Conservation (phyloP, 2,888 invertebrate species). For the Coleophora flavipennella region DNA sequence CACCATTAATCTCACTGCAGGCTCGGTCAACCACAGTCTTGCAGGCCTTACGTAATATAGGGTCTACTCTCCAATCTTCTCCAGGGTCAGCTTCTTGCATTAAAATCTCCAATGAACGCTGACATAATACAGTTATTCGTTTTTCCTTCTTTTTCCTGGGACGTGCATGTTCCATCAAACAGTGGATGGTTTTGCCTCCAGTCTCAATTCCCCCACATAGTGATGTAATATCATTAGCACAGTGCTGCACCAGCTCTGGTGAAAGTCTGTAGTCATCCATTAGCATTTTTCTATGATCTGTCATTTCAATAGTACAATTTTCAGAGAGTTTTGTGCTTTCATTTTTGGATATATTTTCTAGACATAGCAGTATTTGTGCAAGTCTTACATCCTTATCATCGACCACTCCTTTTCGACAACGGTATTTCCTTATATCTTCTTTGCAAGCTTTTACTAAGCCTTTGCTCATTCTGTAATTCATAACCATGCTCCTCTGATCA, state of each 20-base stretch:
- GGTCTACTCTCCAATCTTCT: conserved; percentile 96
- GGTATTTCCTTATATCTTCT: conserved; percentile 88
- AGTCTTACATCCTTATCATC: conserved; percentile 88
- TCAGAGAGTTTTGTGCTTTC: conserved; percentile 81
- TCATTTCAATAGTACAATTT: conserved; percentile 91
- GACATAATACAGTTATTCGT: conserved; percentile 79
- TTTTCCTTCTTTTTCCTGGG: conserved; percentile 75
- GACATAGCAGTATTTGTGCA: conserved; percentile 92
- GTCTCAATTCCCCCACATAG: conserved; percentile 83
- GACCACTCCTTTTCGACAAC: conserved; percentile 86
- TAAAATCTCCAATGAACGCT: conserved; percentile 83
- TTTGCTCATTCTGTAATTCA: conserved; percentile 92
- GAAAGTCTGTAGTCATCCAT: conserved; percentile 95
- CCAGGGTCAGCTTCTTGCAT: conserved; percentile 93
- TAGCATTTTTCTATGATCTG: conserved; percentile 90
- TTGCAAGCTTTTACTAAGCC: conserved; percentile 91
- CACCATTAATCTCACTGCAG: conserved; percentile 81
- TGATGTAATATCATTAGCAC: conserved; percentile 85
- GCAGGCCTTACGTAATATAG: conserved; percentile 88
- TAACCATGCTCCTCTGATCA: conserved; percentile 89
- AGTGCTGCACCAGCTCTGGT: conserved; percentile 91
- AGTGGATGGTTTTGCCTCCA: conserved; percentile 94
- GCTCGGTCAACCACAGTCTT: conserved; percentile 85
- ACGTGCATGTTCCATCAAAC: conserved; percentile 91
- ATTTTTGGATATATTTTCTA: conserved; percentile 83